Percentiles rank a stretch among this genome's conserved stretches.
These are phyloP conservation scores for Drosophila incognita DNA, from an alignment of 2,888 invertebrate genomes.

Conservation along the genomic window DNA sequence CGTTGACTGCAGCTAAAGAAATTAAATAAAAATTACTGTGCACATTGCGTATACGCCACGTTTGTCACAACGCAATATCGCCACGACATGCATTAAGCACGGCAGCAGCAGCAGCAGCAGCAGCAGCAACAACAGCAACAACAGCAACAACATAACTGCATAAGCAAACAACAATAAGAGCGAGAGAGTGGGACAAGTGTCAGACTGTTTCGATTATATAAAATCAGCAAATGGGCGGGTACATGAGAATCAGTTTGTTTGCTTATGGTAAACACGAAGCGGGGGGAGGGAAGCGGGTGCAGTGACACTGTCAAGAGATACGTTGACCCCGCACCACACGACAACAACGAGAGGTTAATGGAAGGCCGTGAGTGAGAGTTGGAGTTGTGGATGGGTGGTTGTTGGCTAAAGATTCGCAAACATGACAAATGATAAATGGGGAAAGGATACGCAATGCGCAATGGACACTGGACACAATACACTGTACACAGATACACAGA, in stretches of 20 bases:
- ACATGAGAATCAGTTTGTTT: constrained; percentile 33
- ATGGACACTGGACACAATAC: constrained; percentile 23
- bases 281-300: constrained; percentile 49
- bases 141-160: constrained; percentile 16
- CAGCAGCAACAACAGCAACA: constrained; percentile 22
- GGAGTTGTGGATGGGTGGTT: constrained; percentile 17
- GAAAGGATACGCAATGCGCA: constrained; percentile 69
- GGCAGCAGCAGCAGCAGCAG: constrained; percentile 28
- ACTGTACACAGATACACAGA: constrained; percentile 12
- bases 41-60: constrained; percentile 72
- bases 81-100: constrained; percentile 65
- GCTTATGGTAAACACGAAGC: background rate
- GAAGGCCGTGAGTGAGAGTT: background rate
- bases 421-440: constrained; percentile 76
- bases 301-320: constrained; percentile 68
- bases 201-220: constrained; percentile 77
- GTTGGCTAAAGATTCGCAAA: constrained; percentile 70
- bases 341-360: constrained; percentile 41
- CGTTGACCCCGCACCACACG: constrained; percentile 61
- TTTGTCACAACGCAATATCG: constrained; percentile 70
- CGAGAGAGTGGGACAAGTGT: constrained; percentile 59
- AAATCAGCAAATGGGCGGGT: constrained; percentile 42
- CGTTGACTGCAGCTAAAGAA: constrained; percentile 23
- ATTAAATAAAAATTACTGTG: constrained; percentile 48
- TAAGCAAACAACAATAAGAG: background rate